Evolutionary conservation across 2,888 invertebrate genomes (phyloP), one percentile per base, ranked within the genome.

Genomic region (Stenodera caucasica): DNA sequence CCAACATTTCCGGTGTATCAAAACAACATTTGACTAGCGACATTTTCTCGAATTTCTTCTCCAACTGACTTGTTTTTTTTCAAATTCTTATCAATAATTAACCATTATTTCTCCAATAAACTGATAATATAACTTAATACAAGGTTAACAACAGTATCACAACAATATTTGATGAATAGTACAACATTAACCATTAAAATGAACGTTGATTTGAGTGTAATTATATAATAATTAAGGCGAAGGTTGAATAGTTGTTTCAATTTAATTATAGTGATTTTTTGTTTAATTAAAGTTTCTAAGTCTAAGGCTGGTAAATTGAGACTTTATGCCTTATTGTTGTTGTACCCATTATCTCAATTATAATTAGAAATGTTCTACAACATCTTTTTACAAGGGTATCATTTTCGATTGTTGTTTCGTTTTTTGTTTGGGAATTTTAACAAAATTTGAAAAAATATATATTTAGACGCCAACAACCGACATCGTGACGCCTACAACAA

Each of bases 21-120:
- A 92, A 91, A 81, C 92, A 92, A 81, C 91, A 92, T 77, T 88
- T 90, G 66, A 91, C 85, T 66, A 89, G 83, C 70, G 88, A 87
- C 89, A 89, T 89, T 72, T 58, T 62, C n/a, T 1, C 4, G 32
- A 32, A n/a, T n/a, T 32, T 32, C 32, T 32, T 32, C 32, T 32
- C 7, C 7, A 26, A 26, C 3, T 26, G 3, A 26, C 9, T 9
- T 6, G 30, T 8, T 30, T 26, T 26, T 51, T 21, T 9, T 9
- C 21, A 9, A 51, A 3, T 51, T 51, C 14, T 51, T 23, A 11
- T 23, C 18, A 23, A 9, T 51, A 26, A 49, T 15, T 26, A 49
- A 21, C 9, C 12, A 51, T 51, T 51, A 23, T 26, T 51, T 12
- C 18, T 23, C 18, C 14, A 14, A 8, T 21, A 11, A 21, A 8